These are phyloP conservation scores for Trichopoda pennipes DNA, from an alignment of 2,888 invertebrate species.

Conservation along the genomic window DNA sequence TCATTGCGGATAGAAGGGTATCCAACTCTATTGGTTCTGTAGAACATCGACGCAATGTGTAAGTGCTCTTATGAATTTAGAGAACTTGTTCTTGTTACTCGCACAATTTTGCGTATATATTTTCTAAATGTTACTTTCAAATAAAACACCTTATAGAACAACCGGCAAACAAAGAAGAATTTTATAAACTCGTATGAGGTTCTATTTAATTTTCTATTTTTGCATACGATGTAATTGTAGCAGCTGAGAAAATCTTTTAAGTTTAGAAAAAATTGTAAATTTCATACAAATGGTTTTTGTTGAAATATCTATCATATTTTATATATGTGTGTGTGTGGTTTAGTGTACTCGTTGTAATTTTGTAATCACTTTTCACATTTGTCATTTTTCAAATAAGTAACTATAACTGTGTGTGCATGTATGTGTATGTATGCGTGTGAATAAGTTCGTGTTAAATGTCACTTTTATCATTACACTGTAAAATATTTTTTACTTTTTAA, in stretches of 20 bases:
- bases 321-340: not conserved
- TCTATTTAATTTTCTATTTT: not conserved
- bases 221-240: not conserved
- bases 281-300: slow-evolving; percentile 8
- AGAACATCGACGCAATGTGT: too few relatives aligned
- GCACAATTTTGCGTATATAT: too few relatives aligned
- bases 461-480: slow-evolving; percentile 41
- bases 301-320: too few relatives aligned
- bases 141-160: too few relatives aligned
- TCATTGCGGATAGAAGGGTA: too few relatives aligned
- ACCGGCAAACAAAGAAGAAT: too few relatives aligned
- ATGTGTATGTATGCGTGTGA: not conserved
- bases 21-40: too few relatives aligned
- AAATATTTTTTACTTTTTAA: slow-evolving; percentile 18
- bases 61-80: too few relatives aligned
- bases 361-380: slow-evolving; percentile 58
- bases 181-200: too few relatives aligned
- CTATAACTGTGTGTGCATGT: not conserved
- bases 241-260: slow-evolving; percentile 19
- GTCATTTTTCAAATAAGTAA: slow-evolving; percentile 44
- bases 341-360: slow-evolving; percentile 3
- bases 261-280: slow-evolving; percentile 4
- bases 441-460: slow-evolving; percentile 48
- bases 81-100: too few relatives aligned
- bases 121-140: too few relatives aligned